Evolutionary conservation across 2,797 vertebrate genomes (phyloP).

Genomic region (Muraenolepis orangiensis): DNA sequence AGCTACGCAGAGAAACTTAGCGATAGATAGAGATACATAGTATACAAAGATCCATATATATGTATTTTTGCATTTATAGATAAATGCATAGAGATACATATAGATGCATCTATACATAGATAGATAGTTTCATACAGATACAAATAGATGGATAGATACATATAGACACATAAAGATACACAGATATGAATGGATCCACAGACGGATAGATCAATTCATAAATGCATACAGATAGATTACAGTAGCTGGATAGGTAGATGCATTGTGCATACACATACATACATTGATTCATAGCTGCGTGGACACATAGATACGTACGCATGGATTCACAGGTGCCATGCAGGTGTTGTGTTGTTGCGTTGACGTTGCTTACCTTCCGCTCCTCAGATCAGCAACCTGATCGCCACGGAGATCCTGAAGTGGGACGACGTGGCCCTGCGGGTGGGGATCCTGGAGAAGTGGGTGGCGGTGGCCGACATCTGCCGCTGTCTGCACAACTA

Average conservation of each 20-base stretch:
- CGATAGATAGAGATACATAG: not conserved
- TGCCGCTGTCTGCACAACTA: conserved; percentile 97
- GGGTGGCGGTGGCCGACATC: conserved; percentile 97
- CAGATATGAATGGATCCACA: not conserved
- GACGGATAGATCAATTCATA: not conserved
- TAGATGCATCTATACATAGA: not conserved
- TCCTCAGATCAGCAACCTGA: conserved; percentile 89
- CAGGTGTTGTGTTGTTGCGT: not conserved
- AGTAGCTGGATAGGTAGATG: not conserved
- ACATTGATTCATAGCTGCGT: not conserved
- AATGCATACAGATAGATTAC: not conserved
- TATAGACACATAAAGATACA: too few species aligned
- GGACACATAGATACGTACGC: not conserved
- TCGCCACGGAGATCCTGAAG: conserved; percentile 90
- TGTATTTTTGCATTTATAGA: too few species aligned
- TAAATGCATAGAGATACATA: not conserved
- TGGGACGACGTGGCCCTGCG: conserved; percentile 83
- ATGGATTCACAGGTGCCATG: not conserved
- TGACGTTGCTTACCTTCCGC: not conserved
- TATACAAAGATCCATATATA: not conserved
- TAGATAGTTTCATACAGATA: too few species aligned
- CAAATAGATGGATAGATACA: too few species aligned
- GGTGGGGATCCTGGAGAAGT: conserved; percentile 89
- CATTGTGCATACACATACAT: not conserved
- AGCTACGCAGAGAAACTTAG: not conserved